phyloP scores from a whole-genome alignment of 2,797 vertebrate species.

The Sardinella longiceps region DNA sequence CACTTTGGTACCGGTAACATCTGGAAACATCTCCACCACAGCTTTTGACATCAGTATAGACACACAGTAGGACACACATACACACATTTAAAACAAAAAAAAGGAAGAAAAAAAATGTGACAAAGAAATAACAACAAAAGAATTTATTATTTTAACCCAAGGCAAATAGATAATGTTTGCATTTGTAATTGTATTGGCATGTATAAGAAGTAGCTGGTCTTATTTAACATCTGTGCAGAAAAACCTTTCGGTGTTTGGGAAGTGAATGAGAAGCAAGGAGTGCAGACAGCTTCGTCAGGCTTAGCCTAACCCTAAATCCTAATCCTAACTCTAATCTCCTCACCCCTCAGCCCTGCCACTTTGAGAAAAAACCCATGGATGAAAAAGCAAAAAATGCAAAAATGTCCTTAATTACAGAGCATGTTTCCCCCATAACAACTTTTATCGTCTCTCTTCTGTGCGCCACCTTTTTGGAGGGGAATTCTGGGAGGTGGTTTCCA shows the following conservation, averaged over 20 bases:
- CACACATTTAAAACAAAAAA: slow-evolving; percentile 23
- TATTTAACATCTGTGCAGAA: slow-evolving; percentile 22
- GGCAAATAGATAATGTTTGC: slow-evolving; percentile 20
- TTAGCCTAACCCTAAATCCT: no score
- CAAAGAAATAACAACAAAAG: slow-evolving; percentile 10
- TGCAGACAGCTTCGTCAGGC: slow-evolving; percentile 2
- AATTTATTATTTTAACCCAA: background rate
- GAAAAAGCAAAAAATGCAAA: background rate
- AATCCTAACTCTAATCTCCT: no score
- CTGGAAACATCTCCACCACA: background rate
- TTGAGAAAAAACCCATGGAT: background rate
- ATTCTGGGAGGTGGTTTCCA: background rate
- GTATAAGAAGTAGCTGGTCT: slow-evolving; percentile 17
- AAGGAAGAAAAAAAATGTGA: background rate
- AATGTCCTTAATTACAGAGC: background rate
- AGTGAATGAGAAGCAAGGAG: background rate
- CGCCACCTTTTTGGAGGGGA: background rate
- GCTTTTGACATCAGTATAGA: slow-evolving; percentile 28
- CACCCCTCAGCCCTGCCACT: slow-evolving; percentile 1
- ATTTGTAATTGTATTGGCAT: slow-evolving; percentile 26
- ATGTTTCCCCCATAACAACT: background rate
- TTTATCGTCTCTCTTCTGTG: background rate
- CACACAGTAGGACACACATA: slow-evolving; percentile 34
- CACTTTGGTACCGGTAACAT: background rate
- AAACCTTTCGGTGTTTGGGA: slow-evolving; percentile 57